Evolutionary conservation across 2,888 invertebrate species (phyloP).

Genomic region (Andrena fulva): DNA sequence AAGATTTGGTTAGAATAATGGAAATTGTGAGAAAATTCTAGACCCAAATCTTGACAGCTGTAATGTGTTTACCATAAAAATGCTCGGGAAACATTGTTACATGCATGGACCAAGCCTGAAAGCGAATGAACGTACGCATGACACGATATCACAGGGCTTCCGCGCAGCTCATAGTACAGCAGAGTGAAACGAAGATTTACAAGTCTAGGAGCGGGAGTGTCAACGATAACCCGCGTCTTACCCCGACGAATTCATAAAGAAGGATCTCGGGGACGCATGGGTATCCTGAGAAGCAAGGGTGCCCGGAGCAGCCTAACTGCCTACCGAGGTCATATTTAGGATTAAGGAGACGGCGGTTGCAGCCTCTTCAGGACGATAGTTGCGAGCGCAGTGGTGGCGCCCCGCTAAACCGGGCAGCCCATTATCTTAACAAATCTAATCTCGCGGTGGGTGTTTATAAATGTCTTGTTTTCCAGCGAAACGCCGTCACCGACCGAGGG

Average conservation of each 20-base stretch:
- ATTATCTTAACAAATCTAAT: conserved; percentile 85
- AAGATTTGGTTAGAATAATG: too few species aligned
- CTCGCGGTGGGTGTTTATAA: conserved; percentile 84
- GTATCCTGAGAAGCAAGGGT: conserved; percentile 36
- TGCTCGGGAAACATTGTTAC: too few species aligned
- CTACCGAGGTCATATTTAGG: conserved; percentile 79
- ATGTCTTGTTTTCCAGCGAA: conserved; percentile 83
- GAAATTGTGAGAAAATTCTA: too few species aligned
- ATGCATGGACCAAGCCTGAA: too few species aligned
- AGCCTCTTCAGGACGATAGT: conserved; percentile 72
- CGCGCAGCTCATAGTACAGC: not conserved
- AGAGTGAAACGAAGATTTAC: conserved; percentile 4
- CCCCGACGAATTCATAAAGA: conserved; percentile 62
- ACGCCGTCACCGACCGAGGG: conserved; percentile 34
- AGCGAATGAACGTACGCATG: too few species aligned
- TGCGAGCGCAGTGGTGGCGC: conserved; percentile 49
- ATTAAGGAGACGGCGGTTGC: conserved; percentile 81
- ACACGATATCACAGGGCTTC: not conserved
- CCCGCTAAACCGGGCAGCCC: conserved; percentile 78
- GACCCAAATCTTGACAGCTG: too few species aligned
- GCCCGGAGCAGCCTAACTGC: conserved; percentile 58
- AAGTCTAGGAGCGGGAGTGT: not conserved
- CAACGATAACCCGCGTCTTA: conserved; percentile 33
- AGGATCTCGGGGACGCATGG: conserved; percentile 58
- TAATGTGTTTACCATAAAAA: too few species aligned